Evolutionary conservation across 2,113 vertebrate genomes (phyloP).

Genomic region (Myanophis thanlyinensis): DNA sequence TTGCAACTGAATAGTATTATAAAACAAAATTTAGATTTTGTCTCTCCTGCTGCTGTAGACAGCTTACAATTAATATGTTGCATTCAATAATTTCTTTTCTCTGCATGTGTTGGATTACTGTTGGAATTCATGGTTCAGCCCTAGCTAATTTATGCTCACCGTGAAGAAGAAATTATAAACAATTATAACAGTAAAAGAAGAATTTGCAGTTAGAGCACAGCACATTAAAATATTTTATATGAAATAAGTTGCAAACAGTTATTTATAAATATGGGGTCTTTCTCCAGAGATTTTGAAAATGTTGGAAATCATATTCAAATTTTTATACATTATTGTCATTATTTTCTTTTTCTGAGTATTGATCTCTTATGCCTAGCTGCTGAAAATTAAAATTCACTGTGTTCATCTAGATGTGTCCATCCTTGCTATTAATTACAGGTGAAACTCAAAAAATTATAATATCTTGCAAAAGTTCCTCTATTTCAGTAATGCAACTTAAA

Average conservation of each 20-base stretch:
- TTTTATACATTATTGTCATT: not conserved
- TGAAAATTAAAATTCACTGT: not conserved
- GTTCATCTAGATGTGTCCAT: not conserved
- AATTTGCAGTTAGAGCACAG: conserved; percentile 51
- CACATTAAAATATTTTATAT: conserved; percentile 58
- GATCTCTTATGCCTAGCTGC: not conserved
- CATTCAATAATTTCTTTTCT: conserved; percentile 1
- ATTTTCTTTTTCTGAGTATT: not conserved
- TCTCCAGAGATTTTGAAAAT: not conserved
- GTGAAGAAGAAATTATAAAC: conserved; percentile 53
- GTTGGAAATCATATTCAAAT: not conserved
- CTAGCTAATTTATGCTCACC: conserved; percentile 42
- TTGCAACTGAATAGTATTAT: not conserved
- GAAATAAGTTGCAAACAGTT: conserved; percentile 40
- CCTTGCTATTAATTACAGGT: not conserved
- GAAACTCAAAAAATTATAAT: too few species aligned
- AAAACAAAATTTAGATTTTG: not conserved
- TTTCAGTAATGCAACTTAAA: too few species aligned
- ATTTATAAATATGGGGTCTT: not conserved
- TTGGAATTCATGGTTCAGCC: conserved; percentile 48
- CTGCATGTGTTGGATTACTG: conserved; percentile 1
- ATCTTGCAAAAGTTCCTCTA: too few species aligned
- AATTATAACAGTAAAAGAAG: conserved; percentile 58
- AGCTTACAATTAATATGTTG: not conserved
- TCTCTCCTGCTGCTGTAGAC: not conserved